Evolutionary conservation across 2,113 vertebrate genomes (phyloP), one percentile per base, ranked within the genome.

Genomic region (Gymnarchus niloticus): DNA sequence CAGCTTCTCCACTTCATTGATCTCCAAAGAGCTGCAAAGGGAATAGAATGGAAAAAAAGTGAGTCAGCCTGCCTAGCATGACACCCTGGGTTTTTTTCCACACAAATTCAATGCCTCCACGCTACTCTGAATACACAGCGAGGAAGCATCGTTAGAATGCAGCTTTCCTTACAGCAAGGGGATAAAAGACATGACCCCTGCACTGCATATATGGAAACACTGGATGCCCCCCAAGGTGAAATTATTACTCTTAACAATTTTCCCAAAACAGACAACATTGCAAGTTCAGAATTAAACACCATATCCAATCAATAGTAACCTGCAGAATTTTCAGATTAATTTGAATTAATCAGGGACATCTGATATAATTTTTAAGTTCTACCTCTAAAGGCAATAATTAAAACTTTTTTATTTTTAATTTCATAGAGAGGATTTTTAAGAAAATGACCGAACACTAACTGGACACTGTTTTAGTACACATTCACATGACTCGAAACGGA

Each of bases 21-120:
- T 87, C 4, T 92, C 91, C 84, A 90, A 8, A 54, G 85, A 57
- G 84, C 94, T 94, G 19, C 19, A 88, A 85, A n/a, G 85, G 46
- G 3, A 19, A 86, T 83, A 59, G 49, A 85, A 83, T 19, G 44
- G 56, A 56, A 51, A 37, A 1, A 19, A 77, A 28, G 46, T 0
- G n/a, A 48, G 54, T 12, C 44, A 17, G 33, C 33, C 14, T 17
- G 65, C 14, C 33, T 73, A 73, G 14, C 14, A 3, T 69, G 61
- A 69, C 1, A 69, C 4, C 12, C 61, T 37, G 61, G 0, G 59
- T 23, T 41, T 49, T 54, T 41, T 23, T 21, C 23, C 33, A 25
- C 56, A 57, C 56, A 0, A 7, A 12, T 33, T 37, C 37, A 46
- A 56, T 12, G 41, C 0, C 3, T n/a, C 6, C 33, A 77, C 37